Conservation (phyloP, 2,888 invertebrate species). For the Oxyteleia sp. region DNA sequence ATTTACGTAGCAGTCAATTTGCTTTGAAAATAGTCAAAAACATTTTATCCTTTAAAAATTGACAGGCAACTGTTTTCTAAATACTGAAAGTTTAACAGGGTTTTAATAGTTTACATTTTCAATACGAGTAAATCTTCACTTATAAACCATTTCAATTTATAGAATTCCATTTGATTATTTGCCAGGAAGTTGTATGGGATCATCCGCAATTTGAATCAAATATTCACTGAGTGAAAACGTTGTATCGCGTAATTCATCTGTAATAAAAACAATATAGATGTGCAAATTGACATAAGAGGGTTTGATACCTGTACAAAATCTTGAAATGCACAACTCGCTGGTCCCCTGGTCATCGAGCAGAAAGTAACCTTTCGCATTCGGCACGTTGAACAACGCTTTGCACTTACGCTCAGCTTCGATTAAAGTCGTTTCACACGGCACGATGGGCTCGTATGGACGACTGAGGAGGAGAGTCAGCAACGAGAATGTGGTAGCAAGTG, state of each 20-base stretch:
- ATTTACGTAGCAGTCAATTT: slow-evolving; percentile 12
- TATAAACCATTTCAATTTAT: not conserved
- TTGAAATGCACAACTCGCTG: slow-evolving; percentile 61
- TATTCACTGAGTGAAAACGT: slow-evolving; percentile 4
- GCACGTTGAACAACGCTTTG: slow-evolving; percentile 82
- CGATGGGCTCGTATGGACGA: slow-evolving; percentile 74
- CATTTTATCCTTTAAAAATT: too few species aligned
- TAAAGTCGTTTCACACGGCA: slow-evolving; percentile 80
- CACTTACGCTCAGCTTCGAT: slow-evolving; percentile 83
- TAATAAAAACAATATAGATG: slow-evolving; percentile 51
- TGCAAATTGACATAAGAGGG: slow-evolving; percentile 74
- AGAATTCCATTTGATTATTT: not conserved
- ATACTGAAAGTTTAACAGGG: not conserved
- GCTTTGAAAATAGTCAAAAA: slow-evolving; percentile 3
- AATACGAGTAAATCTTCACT: not conserved
- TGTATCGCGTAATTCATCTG: slow-evolving; percentile 13
- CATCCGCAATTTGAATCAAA: slow-evolving; percentile 18
- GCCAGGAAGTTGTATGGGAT: not conserved
- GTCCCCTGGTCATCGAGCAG: slow-evolving; percentile 74
- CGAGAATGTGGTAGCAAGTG: slow-evolving; percentile 58
- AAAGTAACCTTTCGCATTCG: slow-evolving; percentile 82
- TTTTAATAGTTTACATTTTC: not conserved
- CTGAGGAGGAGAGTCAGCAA: slow-evolving; percentile 63
- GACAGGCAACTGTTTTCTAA: not conserved
- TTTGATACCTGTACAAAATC: slow-evolving; percentile 59